These are phyloP conservation scores for Henricia sp. DNA, from an alignment of 53 echinoderm and acorn worm species.

Conservation along the genomic window DNA sequence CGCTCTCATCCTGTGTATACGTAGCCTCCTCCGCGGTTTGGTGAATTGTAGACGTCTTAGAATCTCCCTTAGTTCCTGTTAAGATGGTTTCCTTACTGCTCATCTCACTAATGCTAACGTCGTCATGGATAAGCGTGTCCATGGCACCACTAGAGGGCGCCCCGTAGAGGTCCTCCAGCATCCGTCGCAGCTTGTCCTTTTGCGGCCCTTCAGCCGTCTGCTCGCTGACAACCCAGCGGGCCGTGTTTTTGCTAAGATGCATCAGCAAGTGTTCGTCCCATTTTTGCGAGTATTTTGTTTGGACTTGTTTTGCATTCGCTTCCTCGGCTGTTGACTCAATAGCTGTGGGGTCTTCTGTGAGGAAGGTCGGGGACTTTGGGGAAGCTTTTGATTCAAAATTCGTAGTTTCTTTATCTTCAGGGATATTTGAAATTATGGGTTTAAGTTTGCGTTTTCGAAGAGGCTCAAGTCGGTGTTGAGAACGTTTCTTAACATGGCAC, in stretches of 20 bases:
- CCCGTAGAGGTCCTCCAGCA: slow-evolving; percentile 82
- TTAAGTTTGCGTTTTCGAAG: slow-evolving; percentile 71
- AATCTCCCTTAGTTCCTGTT: slow-evolving; percentile 27
- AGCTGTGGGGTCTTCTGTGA: slow-evolving; percentile 60
- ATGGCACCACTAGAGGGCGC: slow-evolving; percentile 56
- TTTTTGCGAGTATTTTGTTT: slow-evolving; percentile 62
- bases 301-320: slow-evolving; percentile 23
- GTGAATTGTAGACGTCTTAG: slow-evolving; percentile 40
- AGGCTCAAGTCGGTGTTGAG: slow-evolving; percentile 85
- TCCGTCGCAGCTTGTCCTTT: slow-evolving; percentile 81
- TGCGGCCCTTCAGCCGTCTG: slow-evolving; percentile 82
- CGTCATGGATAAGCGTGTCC: slow-evolving; percentile 92
- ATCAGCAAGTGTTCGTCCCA: slow-evolving; percentile 93
- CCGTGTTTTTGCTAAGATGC: slow-evolving; percentile 95
- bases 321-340: slow-evolving; percentile 32
- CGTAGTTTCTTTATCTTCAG: slow-evolving; percentile 61
- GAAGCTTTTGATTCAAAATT: slow-evolving; percentile 11
- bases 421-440: slow-evolving; percentile 5
- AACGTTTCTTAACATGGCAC: slow-evolving; percentile 88
- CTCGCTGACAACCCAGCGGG: slow-evolving; percentile 94
- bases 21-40: not conserved
- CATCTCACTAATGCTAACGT: slow-evolving; percentile 84
- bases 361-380: slow-evolving; percentile 21
- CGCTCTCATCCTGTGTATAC: not conserved
- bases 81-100: slow-evolving; percentile 64